These are phyloP conservation scores for Aphyosemion australe DNA, from an alignment of 2,113 vertebrate genomes.

Conservation along the genomic window DNA sequence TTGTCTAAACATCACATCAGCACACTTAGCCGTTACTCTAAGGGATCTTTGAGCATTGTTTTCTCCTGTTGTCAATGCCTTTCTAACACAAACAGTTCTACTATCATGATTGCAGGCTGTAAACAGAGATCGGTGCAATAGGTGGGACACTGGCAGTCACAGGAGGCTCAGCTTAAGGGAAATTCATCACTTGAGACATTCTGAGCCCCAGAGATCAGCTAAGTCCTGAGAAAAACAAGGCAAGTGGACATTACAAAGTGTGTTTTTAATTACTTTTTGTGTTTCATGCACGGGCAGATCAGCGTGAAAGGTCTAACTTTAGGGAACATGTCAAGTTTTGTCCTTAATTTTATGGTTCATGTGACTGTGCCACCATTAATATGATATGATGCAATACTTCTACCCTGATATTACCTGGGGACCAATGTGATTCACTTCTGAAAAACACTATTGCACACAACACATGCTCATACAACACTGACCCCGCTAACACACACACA, in stretches of 20 bases:
- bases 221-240: constrained; percentile 76
- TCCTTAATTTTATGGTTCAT: constrained; percentile 35
- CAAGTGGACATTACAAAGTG: constrained; percentile 43
- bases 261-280: constrained; percentile 37
- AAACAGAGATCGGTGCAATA: constrained; percentile 32
- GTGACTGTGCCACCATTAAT: constrained; percentile 37
- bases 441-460: constrained; percentile 12
- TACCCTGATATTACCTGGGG: constrained; percentile 61
- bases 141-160: constrained; percentile 33
- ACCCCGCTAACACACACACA: constrained; percentile 16
- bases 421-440: constrained; percentile 61
- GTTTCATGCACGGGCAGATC: not conserved
- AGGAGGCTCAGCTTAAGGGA: constrained; percentile 53
- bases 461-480: constrained; percentile 4
- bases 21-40: not conserved
- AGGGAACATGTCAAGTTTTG: not conserved
- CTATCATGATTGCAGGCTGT: constrained; percentile 32
- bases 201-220: constrained; percentile 55
- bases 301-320: not conserved
- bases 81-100: not conserved
- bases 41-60: not conserved
- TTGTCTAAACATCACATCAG: no score
- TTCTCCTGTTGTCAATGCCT: not conserved
- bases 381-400: constrained; percentile 72
- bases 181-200: constrained; percentile 37